Conservation (phyloP, 2,888 invertebrate genomes). For the Amphipoea oculea region DNA sequence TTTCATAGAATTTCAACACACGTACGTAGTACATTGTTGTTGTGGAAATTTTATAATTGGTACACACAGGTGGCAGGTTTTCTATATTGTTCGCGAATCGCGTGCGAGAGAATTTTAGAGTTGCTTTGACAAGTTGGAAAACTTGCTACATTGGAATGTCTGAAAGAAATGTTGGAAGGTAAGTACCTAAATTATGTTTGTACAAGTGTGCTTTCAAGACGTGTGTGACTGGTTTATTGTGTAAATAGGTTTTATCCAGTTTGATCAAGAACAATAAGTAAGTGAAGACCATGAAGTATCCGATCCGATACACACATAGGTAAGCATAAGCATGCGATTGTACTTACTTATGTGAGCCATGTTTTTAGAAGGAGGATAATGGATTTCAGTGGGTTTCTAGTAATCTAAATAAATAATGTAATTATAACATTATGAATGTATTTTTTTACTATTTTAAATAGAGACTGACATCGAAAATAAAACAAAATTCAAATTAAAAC, state of each 20-base stretch:
- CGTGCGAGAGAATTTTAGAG: conserved; percentile 10
- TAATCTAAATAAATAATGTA: too few relatives aligned
- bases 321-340: neutral
- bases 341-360: too few relatives aligned
- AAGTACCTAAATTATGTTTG: neutral
- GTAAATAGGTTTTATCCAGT: neutral
- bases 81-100: conserved; percentile 20
- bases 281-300: neutral
- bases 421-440: too few relatives aligned
- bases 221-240: neutral
- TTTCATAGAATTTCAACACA: conserved; percentile 63
- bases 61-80: conserved; percentile 52
- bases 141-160: conserved; percentile 4
- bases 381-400: too few relatives aligned
- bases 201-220: neutral
- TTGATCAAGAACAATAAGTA: conserved; percentile 2
- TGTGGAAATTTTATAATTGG: conserved; percentile 62
- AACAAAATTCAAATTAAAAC: too few relatives aligned
- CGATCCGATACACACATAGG: neutral
- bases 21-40: conserved; percentile 48
- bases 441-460: too few relatives aligned
- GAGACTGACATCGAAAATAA: too few relatives aligned
- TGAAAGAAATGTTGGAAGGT: conserved; percentile 6
- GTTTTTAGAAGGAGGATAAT: neutral
- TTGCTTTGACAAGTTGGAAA: conserved; percentile 20